phyloP scores from a whole-genome alignment of 2,797 vertebrate species.

The Hydrophis major region DNA sequence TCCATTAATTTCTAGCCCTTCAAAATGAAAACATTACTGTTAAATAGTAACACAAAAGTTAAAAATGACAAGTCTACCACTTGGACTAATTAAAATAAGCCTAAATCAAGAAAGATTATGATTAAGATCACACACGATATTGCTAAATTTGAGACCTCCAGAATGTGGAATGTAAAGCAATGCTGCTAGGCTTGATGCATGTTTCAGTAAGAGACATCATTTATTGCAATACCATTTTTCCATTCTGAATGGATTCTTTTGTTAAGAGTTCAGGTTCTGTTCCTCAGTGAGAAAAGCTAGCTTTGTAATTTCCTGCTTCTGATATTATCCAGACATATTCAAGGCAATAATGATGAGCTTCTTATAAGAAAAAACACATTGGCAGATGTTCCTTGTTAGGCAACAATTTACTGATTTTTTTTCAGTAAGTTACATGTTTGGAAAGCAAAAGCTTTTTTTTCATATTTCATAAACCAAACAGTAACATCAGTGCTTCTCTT shows the following conservation, averaged over 20 bases:
- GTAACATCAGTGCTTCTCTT: constrained; percentile 36
- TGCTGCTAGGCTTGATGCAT: not conserved
- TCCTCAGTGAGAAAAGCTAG: constrained; percentile 25
- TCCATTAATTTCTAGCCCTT: not conserved
- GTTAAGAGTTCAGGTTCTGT: constrained; percentile 10
- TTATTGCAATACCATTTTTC: constrained; percentile 3
- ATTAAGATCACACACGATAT: not conserved
- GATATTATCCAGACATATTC: not conserved
- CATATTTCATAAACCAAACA: constrained; percentile 42
- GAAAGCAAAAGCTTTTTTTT: not conserved
- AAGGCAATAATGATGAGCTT: constrained; percentile 19
- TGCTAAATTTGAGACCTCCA: not conserved
- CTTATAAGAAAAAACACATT: not conserved
- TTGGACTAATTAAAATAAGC: not conserved
- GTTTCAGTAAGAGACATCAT: constrained; percentile 5
- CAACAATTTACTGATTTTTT: constrained; percentile 10
- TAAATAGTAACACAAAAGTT: not conserved
- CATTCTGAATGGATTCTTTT: constrained; percentile 15
- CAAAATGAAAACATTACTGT: not conserved
- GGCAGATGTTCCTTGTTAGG: constrained; percentile 27
- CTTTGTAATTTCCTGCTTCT: constrained; percentile 20
- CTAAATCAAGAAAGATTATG: not conserved
- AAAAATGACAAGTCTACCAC: not conserved
- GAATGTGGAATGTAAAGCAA: not conserved
- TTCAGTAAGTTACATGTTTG: not conserved